phyloP scores from a whole-genome alignment of 2,113 vertebrate species.

The Tragelaphus scriptus region DNA sequence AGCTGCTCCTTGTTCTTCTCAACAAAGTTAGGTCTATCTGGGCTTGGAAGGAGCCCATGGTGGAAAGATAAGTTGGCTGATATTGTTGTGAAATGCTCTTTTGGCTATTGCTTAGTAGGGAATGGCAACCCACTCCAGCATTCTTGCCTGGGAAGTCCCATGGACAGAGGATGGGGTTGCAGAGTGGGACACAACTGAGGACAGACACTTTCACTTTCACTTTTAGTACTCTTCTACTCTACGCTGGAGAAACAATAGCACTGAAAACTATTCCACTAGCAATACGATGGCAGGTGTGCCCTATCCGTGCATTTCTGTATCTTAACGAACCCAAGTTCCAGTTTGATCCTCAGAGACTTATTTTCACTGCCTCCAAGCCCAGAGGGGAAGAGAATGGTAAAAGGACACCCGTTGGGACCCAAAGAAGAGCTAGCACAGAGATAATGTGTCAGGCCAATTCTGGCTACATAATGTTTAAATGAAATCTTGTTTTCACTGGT shows the following conservation, averaged over 20 bases:
- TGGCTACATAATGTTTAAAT: neutral
- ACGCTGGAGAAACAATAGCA: neutral
- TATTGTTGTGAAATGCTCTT: neutral
- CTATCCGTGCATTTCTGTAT: neutral
- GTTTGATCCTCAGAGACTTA: neutral
- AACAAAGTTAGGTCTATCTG: neutral
- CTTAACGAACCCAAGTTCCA: neutral
- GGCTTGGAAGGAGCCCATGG: neutral
- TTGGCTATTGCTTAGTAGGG: neutral
- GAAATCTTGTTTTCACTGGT: neutral
- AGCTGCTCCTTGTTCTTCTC: neutral
- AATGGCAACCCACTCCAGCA: neutral
- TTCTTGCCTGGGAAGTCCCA: neutral
- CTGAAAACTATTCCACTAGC: neutral
- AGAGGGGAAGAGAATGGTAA: neutral
- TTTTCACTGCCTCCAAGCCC: neutral
- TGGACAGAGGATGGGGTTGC: neutral
- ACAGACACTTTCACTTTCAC: neutral
- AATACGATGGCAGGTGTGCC: neutral
- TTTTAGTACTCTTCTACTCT: neutral
- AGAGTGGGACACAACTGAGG: neutral
- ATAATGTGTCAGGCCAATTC: neutral
- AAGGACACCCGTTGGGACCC: neutral
- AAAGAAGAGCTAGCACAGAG: neutral
- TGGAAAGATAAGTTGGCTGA: neutral